Evolutionary conservation across 2,113 vertebrate species (phyloP).

Genomic region (Hydropotes inermis): DNA sequence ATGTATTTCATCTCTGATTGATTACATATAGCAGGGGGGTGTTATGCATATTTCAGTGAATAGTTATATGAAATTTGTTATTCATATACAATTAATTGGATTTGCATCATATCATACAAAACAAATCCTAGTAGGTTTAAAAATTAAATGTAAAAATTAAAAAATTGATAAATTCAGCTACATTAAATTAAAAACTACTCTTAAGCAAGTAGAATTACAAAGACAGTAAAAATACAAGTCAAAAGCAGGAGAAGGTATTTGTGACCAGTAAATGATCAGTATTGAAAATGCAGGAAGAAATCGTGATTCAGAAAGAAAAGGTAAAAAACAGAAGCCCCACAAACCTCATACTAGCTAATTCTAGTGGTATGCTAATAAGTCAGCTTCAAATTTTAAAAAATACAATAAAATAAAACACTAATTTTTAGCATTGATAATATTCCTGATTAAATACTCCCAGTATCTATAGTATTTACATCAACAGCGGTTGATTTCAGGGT

Average conservation of each 20-base stretch:
- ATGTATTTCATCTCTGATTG: background rate
- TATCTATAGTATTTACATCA: no score
- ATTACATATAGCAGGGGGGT: no score
- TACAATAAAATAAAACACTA: no score
- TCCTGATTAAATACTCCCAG: no score
- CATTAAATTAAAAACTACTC: background rate
- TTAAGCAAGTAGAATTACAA: background rate
- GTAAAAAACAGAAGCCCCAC: background rate
- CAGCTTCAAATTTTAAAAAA: no score
- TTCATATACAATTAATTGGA: background rate
- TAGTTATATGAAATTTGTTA: background rate
- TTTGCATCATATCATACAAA: background rate
- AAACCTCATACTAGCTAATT: no score
- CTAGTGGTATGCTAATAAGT: no score
- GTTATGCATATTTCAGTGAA: background rate
- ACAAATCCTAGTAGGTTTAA: background rate
- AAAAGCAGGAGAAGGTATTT: background rate
- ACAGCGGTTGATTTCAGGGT: no score
- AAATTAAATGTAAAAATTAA: background rate
- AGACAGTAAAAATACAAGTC: background rate
- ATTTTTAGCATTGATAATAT: no score
- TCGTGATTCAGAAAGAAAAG: background rate
- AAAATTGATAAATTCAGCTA: background rate
- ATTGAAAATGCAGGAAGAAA: background rate
- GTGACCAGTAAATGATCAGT: background rate